phyloP scores from a whole-genome alignment of 2,113 vertebrate genomes.

The Panthera tigris region DNA sequence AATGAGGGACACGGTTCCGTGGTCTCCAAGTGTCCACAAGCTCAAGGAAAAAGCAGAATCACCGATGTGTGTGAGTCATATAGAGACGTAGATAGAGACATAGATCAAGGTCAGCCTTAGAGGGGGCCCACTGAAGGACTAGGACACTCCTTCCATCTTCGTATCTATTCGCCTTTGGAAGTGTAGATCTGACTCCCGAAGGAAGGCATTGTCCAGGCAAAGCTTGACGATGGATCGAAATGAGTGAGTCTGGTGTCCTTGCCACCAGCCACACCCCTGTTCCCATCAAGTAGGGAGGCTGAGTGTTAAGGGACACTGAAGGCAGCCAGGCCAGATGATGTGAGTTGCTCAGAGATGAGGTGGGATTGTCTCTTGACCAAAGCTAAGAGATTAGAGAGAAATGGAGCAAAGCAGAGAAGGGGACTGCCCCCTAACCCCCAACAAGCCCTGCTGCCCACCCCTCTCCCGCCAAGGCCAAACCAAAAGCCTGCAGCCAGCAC shows the following conservation, averaged over 20 bases:
- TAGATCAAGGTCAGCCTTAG: background rate
- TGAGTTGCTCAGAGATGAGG: background rate
- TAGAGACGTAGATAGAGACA: background rate
- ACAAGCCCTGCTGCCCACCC: too few relatives aligned
- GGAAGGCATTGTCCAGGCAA: background rate
- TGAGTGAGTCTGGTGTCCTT: background rate
- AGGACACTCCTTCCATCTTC: background rate
- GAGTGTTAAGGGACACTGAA: background rate
- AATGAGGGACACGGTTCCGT: background rate
- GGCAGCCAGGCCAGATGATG: too few relatives aligned
- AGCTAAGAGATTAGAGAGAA: background rate
- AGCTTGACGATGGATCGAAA: background rate
- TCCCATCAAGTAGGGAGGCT: fast-evolving
- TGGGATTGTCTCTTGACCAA: background rate
- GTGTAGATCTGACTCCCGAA: background rate
- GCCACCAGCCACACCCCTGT: too few relatives aligned
- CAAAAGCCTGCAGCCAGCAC: fast-evolving
- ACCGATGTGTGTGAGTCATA: fast-evolving
- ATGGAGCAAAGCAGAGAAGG: background rate
- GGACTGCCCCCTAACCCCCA: fast-evolving
- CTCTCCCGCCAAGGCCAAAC: background rate
- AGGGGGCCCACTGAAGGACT: background rate
- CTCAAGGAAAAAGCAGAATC: background rate
- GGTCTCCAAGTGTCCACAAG: background rate
- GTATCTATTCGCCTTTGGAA: fast-evolving